Evolutionary conservation across 2,113 vertebrate genomes (phyloP).

Genomic region (Tetrao urogallus): DNA sequence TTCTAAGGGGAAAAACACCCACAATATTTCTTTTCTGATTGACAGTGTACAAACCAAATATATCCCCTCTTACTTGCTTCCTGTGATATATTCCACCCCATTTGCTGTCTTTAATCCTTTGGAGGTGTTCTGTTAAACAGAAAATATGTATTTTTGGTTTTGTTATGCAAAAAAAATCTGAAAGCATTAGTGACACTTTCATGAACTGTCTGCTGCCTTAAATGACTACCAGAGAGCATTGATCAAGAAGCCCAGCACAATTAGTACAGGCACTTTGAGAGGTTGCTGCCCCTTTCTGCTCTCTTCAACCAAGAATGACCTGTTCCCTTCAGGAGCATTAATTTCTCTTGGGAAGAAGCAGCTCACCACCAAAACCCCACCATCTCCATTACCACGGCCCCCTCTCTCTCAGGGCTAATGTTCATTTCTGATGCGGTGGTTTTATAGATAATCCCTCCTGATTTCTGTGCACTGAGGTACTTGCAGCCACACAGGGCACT

Average conservation of each 20-base stretch:
- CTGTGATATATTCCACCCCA: slow-evolving; percentile 82
- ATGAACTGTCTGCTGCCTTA: not conserved
- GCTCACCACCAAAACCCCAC: not conserved
- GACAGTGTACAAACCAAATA: not conserved
- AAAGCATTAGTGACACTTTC: not conserved
- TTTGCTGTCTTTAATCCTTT: slow-evolving; percentile 83
- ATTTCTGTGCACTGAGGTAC: not conserved
- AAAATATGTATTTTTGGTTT: not conserved
- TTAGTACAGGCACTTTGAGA: not conserved
- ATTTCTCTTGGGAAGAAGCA: not conserved
- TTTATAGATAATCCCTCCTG: not conserved
- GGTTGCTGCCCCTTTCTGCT: not conserved
- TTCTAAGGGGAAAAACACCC: not conserved
- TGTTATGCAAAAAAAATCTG: not conserved
- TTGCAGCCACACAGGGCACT: fast-evolving
- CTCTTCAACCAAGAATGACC: not conserved
- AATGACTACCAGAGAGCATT: not conserved
- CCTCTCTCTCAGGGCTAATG: not conserved
- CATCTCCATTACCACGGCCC: not conserved
- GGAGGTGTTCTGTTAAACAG: slow-evolving; percentile 78
- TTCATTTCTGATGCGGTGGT: fast-evolving
- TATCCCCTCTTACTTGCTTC: slow-evolving; percentile 74
- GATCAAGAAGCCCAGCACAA: not conserved
- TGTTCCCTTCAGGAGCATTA: not conserved
- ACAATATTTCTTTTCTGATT: not conserved